Base-by-base conservation (phyloP, 2,888 invertebrate species). In the Gortyna flavago region DNA sequence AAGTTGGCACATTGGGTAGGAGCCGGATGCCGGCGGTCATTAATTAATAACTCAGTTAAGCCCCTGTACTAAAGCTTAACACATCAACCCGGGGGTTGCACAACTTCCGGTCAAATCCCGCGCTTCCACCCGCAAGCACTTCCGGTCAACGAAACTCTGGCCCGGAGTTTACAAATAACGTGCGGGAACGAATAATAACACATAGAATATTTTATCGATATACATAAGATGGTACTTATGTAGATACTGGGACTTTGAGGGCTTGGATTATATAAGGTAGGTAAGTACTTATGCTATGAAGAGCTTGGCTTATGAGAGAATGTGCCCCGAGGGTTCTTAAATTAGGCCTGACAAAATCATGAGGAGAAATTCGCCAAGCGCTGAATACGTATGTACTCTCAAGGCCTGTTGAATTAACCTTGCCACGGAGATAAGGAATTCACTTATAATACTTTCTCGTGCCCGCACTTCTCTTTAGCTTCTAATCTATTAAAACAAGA, bases 11-110 rank as follows among this genome's bases (percentile, higher is more conserved):
- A 90, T 92, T 91, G 87, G 91, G 91, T 91, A 91, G 89, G 84
- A 89, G 89, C 92, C 95, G 95, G 94, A 94, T 91, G 93, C 90
- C 89, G 88, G 92, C 88, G 92, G 93, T 92, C 93, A 93, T 95
- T 96, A 95, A 96, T 95, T 96, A 96, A 95, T 96, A 94, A 95
- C 93, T 93, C 92, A 93, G 95, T 94, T 94, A 94, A 95, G 93
- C 93, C 92, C 89, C 92, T 88, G 92, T 93, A 93, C 93, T 91
- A 91, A 91, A 94, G 95, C 94, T 95, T 93, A 95, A 95, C 95
- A 94, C 94, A 95, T 95, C 94, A 94, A 90, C 89, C 91, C 92
- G 88, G 90, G 93, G 93, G 91, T 89, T 90, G 92, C 91, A 91
- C 91, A 94, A 95, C 92, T 95, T 96, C 96, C 96, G 95, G 96